Evolutionary conservation across 1,140 invertebrate genomes (phyloP), one percentile per base, ranked within the genome.

Genomic region (Drosophila carrolli): DNA sequence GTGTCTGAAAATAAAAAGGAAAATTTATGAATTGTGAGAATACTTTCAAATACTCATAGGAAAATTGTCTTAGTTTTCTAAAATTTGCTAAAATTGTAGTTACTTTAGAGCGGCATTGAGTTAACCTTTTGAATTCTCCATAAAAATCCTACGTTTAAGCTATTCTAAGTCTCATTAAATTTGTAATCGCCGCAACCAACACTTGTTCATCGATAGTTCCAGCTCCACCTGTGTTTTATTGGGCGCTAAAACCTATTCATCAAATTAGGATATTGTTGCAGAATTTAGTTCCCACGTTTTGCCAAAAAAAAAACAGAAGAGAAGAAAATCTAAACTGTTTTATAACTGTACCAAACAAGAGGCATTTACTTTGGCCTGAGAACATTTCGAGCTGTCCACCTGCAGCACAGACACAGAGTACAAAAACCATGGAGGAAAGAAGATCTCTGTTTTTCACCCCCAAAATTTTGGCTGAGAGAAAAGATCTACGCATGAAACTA

Each of bases 391-490:
- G 65, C 63, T 72, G 80, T 84, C 76, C 84, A 88, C 84, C 84
- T 88, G 84, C 84, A 88, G 58, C 88, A 63, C 16, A 46, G 48
- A 46, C 38, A 56, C 55, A 65, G 55, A 37, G 56, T 44, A 66
- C 41, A 73, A 74, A 48, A 62, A 61, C 59, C 81, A 70, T 63
- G 40, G 44, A 44, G 67, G 80, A 88, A 89, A 89, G 84, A 89
- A 89, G 83, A 88, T 88, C 83, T 89, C 71, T 70, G 40, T n/a
- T 60, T 75, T 50, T 77, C 82, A 85, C 68, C 84, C 82, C 78
- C 75, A 59, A 56, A 75, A 47, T 57, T 51, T 50, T 61, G 29
- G 48, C 37, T 54, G 44, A 79, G 41, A 55, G 27, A 56, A 58
- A 53, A 53, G 29, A 46, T 53, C 55, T 80, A 81, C 78, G 79